Conservation (phyloP, 1,140 invertebrate species). For the Danaus plexippus region DNA sequence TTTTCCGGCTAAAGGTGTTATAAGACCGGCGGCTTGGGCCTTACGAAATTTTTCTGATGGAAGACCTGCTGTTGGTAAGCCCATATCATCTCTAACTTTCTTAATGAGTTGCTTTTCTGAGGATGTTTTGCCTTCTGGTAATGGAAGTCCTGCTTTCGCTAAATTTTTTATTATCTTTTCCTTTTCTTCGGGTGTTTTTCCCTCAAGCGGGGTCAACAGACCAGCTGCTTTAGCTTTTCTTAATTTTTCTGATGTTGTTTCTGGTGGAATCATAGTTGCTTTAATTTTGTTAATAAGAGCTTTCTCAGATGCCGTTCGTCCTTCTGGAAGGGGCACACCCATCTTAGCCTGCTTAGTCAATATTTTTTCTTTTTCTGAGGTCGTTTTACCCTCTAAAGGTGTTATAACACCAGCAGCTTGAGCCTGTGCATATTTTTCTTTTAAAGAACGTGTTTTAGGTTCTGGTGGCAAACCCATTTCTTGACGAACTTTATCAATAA, state of each 20-base stretch:
- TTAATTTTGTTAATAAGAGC: slow-evolving; percentile 11
- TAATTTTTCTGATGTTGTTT: slow-evolving; percentile 4
- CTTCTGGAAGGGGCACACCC: neutral
- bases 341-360: neutral
- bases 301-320: slow-evolving; percentile 14
- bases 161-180: slow-evolving; percentile 32
- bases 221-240: slow-evolving; percentile 26
- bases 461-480: slow-evolving; percentile 23
- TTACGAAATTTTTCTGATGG: slow-evolving; percentile 18
- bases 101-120: slow-evolving; percentile 28
- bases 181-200: slow-evolving; percentile 27
- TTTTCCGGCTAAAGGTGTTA: slow-evolving; percentile 27
- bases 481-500: slow-evolving; percentile 17
- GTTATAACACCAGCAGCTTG: slow-evolving; percentile 1
- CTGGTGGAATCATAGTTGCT: neutral
- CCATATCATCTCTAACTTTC: slow-evolving; percentile 25
- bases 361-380: slow-evolving; percentile 10
- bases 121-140: slow-evolving; percentile 28
- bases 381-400: slow-evolving; percentile 1
- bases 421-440: slow-evolving; percentile 24
- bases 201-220: slow-evolving; percentile 26
- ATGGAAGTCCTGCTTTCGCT: slow-evolving; percentile 23
- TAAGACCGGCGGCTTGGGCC: slow-evolving; percentile 18
- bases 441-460: slow-evolving; percentile 23
- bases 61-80: slow-evolving; percentile 24